Evolutionary conservation across 1,140 invertebrate genomes (phyloP), one percentile per base, ranked within the genome.

Genomic region (Lepeophtheirus salmonis): DNA sequence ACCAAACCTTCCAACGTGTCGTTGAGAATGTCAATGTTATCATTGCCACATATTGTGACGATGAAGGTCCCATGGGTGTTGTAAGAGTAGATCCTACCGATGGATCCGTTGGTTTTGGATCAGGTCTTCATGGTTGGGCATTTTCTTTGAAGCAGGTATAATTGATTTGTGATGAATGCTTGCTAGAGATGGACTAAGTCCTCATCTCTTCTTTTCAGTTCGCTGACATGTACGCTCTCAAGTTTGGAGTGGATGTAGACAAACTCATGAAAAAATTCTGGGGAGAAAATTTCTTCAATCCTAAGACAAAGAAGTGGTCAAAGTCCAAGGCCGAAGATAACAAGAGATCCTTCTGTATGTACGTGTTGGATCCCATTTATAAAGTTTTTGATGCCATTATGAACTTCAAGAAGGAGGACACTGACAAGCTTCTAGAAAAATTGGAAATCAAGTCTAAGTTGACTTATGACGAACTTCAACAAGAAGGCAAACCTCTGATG

Each of bases 1-100:
- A 94, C 74, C 95, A 98, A 76, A 97, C 91, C 69, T 99, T 99
- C 82, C 90, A 96, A 75, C 85, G 94, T 79, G 97, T 97, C 74
- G 91, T 98, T 67, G 96, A 99, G 77, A 97, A 96, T 70, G 90
- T 98, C 25, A 99, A 99, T 77, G 95, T 99, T 63, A 99, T 99
- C 71, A 97, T 99, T 73, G 90, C 92, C 64, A 99, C 95, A n/a
- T 99, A 98, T 74, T 84, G 83, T 65, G 90, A 96, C 66, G 92
- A 97, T 67, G 79, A 82, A 68, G 94, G 94, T 64, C 95, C 96
- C 48, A 99, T 99, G 95, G 96, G 95, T 72, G 86, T 96, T 78
- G 89, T 97, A 62, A 81, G 87, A 67, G 90, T 97, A 66, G 89
- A 96, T 72, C 92, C 92, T 58, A 87, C 86, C 74, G 90, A 90